phyloP scores from a whole-genome alignment of 2,888 invertebrate species.

The Drosophila austrosaltans region DNA sequence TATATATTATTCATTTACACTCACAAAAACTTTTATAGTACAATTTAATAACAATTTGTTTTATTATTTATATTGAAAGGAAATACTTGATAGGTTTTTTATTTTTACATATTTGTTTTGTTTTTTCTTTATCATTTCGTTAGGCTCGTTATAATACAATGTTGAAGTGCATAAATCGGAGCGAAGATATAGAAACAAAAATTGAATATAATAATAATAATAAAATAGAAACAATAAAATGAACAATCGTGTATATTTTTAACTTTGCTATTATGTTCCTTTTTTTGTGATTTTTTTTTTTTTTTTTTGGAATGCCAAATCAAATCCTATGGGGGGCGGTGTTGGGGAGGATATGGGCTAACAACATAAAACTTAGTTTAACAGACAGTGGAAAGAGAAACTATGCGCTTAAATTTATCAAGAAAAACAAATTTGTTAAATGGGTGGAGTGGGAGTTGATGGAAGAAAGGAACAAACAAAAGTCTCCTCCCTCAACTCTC shows the following conservation, averaged over 20 bases:
- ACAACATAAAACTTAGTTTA: slow-evolving; percentile 62
- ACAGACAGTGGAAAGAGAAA: slow-evolving; percentile 47
- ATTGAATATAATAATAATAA: slow-evolving; percentile 68
- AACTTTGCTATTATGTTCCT: slow-evolving; percentile 32
- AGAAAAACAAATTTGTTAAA: slow-evolving; percentile 60
- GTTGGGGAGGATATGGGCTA: slow-evolving; percentile 31
- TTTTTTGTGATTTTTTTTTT: slow-evolving; percentile 25
- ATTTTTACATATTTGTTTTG: slow-evolving; percentile 38
- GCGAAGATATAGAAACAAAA: slow-evolving; percentile 50
- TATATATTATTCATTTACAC: slow-evolving; percentile 49
- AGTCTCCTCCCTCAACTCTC: slow-evolving; percentile 48
- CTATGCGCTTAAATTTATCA: slow-evolving; percentile 68
- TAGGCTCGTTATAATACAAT: slow-evolving; percentile 65
- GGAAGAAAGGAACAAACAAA: slow-evolving; percentile 29
- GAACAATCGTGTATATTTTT: slow-evolving; percentile 42
- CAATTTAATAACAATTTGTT: slow-evolving; percentile 65
- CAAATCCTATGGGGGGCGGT: slow-evolving; percentile 36
- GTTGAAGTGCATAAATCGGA: slow-evolving; percentile 58
- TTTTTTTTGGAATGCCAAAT: slow-evolving; percentile 67
- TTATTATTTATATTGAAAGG: slow-evolving; percentile 51
- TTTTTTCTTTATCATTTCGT: slow-evolving; percentile 27
- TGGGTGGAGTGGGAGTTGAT: slow-evolving; percentile 37
- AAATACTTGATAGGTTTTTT: slow-evolving; percentile 68
- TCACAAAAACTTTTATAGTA: slow-evolving; percentile 59
- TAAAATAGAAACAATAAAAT: slow-evolving; percentile 60